A percentile compares a stretch with the other conserved stretches of the same genome.
Evolutionary conservation across 1,140 invertebrate genomes (phyloP).

Genomic region (Nautilus pompilius): DNA sequence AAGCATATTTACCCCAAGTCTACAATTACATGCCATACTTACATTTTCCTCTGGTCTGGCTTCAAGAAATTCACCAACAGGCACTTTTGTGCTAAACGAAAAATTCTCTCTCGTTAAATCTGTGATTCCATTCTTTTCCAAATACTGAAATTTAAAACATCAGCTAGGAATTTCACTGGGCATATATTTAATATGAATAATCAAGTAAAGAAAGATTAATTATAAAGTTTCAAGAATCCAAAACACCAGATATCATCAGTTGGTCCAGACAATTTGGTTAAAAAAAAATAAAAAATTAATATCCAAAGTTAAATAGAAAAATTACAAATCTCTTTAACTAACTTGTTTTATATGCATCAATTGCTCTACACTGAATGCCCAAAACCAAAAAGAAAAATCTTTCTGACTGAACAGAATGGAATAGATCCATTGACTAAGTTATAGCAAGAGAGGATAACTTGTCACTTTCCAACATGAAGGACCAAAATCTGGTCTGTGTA

Average conservation of each 20-base stretch:
- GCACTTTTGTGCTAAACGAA: constrained; percentile 81
- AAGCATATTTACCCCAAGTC: too few relatives aligned
- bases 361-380: too few relatives aligned
- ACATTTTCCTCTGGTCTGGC: constrained; percentile 26
- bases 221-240: background rate
- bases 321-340: background rate
- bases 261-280: background rate
- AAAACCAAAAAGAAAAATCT: too few relatives aligned
- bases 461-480: too few relatives aligned
- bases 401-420: too few relatives aligned
- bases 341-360: too few relatives aligned
- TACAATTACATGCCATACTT: too few relatives aligned
- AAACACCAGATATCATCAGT: background rate
- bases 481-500: too few relatives aligned
- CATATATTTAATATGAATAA: background rate
- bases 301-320: background rate
- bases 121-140: constrained; percentile 54
- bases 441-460: too few relatives aligned
- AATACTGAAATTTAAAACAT: constrained; percentile 42
- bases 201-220: background rate
- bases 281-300: constrained; percentile 3
- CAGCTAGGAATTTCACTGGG: background rate
- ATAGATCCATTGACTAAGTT: too few relatives aligned
- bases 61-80: constrained; percentile 79
- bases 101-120: constrained; percentile 84